Evolutionary conservation across 2,113 vertebrate genomes (phyloP).

Genomic region (Brienomyrus longianalis): DNA sequence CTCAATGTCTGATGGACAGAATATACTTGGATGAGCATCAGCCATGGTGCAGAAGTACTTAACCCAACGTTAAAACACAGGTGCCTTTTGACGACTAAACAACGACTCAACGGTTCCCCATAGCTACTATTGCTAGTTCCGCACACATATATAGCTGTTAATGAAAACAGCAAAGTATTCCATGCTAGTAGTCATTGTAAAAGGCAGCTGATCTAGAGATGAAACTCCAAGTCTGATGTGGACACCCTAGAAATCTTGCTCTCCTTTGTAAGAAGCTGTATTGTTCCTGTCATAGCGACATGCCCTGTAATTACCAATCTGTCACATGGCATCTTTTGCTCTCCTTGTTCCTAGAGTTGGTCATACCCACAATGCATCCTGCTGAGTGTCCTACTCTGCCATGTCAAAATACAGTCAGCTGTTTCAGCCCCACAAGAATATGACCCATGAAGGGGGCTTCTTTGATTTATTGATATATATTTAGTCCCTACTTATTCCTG

Average conservation of each 20-base stretch:
- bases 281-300: neutral
- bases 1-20: neutral
- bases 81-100: neutral
- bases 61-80: neutral
- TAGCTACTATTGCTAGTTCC: neutral
- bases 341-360: neutral
- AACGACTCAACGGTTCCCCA: neutral
- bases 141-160: neutral
- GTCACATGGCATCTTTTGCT: too few species aligned
- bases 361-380: neutral
- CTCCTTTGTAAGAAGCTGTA: neutral
- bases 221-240: neutral
- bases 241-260: neutral
- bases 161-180: neutral
- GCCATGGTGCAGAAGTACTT: neutral
- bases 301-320: neutral
- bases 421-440: neutral
- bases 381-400: neutral
- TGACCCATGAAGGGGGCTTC: neutral
- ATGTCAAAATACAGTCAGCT: neutral
- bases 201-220: neutral
- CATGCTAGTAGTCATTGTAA: neutral
- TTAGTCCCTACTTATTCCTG: neutral
- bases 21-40: neutral
- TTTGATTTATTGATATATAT: neutral